Evolutionary conservation across 2,797 vertebrate genomes (phyloP), one percentile per base, ranked within the genome.

Genomic region (Myotis vivesi): DNA sequence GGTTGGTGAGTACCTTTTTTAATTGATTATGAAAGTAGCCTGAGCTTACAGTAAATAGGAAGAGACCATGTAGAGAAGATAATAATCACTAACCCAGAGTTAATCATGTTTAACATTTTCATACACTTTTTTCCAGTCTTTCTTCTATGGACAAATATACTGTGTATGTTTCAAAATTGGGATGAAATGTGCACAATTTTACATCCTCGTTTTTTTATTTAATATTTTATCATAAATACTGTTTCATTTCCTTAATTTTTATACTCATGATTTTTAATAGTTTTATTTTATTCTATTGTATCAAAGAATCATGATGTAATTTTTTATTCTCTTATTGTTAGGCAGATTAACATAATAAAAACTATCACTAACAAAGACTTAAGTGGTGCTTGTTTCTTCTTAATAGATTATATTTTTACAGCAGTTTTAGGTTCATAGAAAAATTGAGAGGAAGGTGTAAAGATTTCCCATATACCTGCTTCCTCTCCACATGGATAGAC

Each of bases 221-320:
- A 92, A 33, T 28, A 23, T 79, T 89, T 90, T 73, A 44, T 46
- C 49, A 71, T 75, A 12, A 92, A 76, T 28, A 82, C 64, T 20
- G 20, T 81, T 86, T 82, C 23, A 22, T 9, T 53, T 62, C 13
- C 28, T 84, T 87, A 87, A 53, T 69, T 55, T 85, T 92, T 30
- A 59, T 46, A 88, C n/a, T 64, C 49, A 75, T 62, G 3, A 38
- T 76, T 81, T 53, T 71, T 62, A 71, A 55, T 86, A 36, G 36
- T 57, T 84, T 89, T 69, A 76, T 55, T 57, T 96, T 92, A 94
- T 62, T 76, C 19, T 4, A 71, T 66, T 59, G 20, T 72, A n/a
- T 59, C 80, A n/a, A 72, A 71, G 28, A 90, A 72, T 15, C 10
- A 90, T 59, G 38, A 44, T 59, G 19, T 36, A 57, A 57, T 33